Conservation (phyloP, 2,113 vertebrate genomes). For the Macrotus californicus region DNA sequence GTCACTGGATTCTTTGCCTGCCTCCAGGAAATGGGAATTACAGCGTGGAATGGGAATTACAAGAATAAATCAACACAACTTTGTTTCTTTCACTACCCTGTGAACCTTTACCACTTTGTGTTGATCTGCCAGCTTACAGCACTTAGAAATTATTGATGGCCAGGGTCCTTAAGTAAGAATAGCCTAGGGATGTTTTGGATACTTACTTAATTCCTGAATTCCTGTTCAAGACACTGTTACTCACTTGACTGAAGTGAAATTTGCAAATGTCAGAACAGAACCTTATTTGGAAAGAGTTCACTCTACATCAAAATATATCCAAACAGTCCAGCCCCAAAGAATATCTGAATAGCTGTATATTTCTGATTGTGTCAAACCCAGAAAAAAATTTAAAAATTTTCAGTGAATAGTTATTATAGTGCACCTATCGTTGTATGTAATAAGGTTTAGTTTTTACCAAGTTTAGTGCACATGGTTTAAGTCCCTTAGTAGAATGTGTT, state of each 20-base stretch:
- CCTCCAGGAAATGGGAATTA: too few relatives aligned
- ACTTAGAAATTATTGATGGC: neutral
- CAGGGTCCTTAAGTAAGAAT: neutral
- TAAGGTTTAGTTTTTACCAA: too few relatives aligned
- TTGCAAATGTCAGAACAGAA: neutral
- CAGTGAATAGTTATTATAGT: neutral
- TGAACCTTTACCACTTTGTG: neutral
- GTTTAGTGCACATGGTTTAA: neutral
- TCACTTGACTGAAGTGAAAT: neutral
- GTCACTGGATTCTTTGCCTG: too few relatives aligned
- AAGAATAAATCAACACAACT: too few relatives aligned
- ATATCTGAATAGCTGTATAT: neutral
- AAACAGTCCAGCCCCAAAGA: neutral
- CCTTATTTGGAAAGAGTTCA: neutral
- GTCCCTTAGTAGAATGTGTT: neutral
- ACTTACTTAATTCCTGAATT: slow-evolving; percentile 16
- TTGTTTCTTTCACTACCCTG: neutral
- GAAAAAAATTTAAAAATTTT: neutral
- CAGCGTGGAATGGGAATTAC: too few relatives aligned
- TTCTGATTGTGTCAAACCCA: neutral
- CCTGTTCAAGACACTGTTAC: slow-evolving; percentile 11
- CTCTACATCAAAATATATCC: neutral
- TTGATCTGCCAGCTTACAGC: neutral
- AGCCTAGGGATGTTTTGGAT: neutral
- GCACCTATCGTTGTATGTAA: neutral